A percentile compares a stretch with the other conserved stretches of the same genome.
phyloP scores from a whole-genome alignment of 2,888 invertebrate genomes.

The Junonia oenone region DNA sequence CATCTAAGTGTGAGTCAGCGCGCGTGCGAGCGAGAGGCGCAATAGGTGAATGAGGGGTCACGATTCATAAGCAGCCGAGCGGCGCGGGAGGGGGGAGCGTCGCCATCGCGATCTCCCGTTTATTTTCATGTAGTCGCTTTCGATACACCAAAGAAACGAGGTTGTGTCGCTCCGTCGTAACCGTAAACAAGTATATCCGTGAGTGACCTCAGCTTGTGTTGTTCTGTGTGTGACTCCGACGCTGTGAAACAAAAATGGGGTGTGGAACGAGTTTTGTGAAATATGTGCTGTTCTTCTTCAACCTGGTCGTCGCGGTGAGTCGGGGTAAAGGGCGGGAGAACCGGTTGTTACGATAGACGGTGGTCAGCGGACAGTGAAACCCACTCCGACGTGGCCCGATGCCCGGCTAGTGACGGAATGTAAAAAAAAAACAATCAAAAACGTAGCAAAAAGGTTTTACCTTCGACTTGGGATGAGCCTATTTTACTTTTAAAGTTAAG shows the following conservation, averaged over 20 bases:
- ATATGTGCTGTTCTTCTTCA: conserved; percentile 90
- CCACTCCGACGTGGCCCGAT: conserved; percentile 35
- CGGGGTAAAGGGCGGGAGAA: conserved; percentile 49
- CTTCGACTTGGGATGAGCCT: background rate
- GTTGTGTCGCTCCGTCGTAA: conserved; percentile 37
- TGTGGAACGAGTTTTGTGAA: conserved; percentile 88
- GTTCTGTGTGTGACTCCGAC: conserved; percentile 55
- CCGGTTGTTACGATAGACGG: conserved; percentile 64
- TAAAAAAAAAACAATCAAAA: conserved; percentile 1
- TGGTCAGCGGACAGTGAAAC: conserved; percentile 58
- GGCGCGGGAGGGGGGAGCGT: conserved; percentile 41
- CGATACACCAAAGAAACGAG: conserved; percentile 40
- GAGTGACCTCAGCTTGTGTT: conserved; percentile 58
- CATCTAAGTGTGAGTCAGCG: conserved; percentile 15
- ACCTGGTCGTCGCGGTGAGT: conserved; percentile 87
- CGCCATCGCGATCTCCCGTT: conserved; percentile 63
- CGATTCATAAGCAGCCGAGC: conserved; percentile 40
- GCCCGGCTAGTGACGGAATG: conserved; percentile 23
- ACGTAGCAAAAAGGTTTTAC: background rate
- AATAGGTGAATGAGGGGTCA: conserved; percentile 67
- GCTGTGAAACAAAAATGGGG: conserved; percentile 77
- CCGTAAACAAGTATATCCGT: conserved; percentile 49
- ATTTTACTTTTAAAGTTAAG: background rate
- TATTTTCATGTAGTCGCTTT: conserved; percentile 63
- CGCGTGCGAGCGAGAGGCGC: conserved; percentile 48